Evolutionary conservation across 2,113 vertebrate genomes (phyloP), one percentile per base, ranked within the genome.

Genomic region (Tragelaphus strepsiceros): DNA sequence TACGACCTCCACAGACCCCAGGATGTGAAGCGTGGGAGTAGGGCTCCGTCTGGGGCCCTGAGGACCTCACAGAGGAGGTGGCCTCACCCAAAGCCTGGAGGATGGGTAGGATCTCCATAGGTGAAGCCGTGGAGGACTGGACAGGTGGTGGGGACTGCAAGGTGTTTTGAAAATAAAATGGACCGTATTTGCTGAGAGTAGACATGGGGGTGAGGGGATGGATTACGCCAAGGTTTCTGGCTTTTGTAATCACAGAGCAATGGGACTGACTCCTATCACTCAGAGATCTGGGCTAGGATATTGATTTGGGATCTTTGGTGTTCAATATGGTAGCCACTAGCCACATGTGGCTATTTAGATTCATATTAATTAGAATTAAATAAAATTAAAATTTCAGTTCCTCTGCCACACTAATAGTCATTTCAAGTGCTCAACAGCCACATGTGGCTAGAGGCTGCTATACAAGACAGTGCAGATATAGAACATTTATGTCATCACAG

Each of bases 281-380:
- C 86, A 54, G 71, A 94, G 43, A 83, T 30, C 32, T 67, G 28
- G 32, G 28, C 89, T 88, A 86, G 46, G 64, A 64, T 82, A 71
- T 13, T 91, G 67, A 61, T 84, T 88, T 88, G 95, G 43, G 32
- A 74, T 93, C 54, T 46, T 71, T 43, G 32, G 22, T 78, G 22
- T 94, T 67, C 86, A 86, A 4, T 51, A 58, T 14, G 74, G 83
- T 64, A 95, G 54, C 26, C 82, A 64, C 82, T 58, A 83, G 58
- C 43, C 58, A 96, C 14, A 54, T 39, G n/a, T 84, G 64, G 67
- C 88, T 88, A 58, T 16, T 84, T 26, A 96, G 28, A 35, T 84
- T 84, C 35, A 53, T 64, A 87, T 74, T 62, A 87, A 84, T 80
- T 91, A 94, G 64, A 97, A 61, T 71, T 87, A 88, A 91, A 56